Conservation (phyloP, 2,797 vertebrate species). For the Lacerta agilis region DNA sequence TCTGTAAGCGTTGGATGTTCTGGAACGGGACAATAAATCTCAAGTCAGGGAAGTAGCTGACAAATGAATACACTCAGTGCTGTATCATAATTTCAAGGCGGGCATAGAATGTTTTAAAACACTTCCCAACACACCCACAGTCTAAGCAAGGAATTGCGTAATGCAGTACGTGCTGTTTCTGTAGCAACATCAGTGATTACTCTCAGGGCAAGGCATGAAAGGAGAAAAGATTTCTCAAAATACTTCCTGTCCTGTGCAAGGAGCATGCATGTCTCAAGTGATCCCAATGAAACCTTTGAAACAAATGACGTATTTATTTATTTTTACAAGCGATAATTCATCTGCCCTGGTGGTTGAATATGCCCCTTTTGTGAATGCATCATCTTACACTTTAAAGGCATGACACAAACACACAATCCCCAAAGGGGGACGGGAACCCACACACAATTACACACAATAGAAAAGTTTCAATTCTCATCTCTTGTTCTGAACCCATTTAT, state of each 20-base stretch:
- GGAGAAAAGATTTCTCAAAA: background rate
- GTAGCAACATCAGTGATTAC: conserved; percentile 29
- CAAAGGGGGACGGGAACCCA: too few relatives aligned
- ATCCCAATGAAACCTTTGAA: background rate
- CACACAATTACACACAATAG: background rate
- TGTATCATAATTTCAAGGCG: background rate
- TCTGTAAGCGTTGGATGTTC: background rate
- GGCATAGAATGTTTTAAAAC: background rate
- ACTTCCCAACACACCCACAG: conserved; percentile 1
- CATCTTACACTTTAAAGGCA: background rate
- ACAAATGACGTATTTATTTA: background rate
- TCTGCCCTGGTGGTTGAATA: background rate
- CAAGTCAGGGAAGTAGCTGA: background rate
- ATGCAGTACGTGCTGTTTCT: conserved; percentile 26
- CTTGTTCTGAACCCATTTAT: background rate
- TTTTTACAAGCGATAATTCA: background rate
- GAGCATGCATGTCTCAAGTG: background rate
- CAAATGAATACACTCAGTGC: background rate
- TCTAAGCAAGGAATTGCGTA: background rate
- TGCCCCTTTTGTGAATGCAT: background rate
- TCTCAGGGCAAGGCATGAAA: background rate
- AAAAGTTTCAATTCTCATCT: background rate
- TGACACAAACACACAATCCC: background rate
- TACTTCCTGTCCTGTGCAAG: background rate
- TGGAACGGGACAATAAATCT: background rate